Evolutionary conservation across 2,888 invertebrate species (phyloP).

Genomic region (Caenorhabditis japonica): DNA sequence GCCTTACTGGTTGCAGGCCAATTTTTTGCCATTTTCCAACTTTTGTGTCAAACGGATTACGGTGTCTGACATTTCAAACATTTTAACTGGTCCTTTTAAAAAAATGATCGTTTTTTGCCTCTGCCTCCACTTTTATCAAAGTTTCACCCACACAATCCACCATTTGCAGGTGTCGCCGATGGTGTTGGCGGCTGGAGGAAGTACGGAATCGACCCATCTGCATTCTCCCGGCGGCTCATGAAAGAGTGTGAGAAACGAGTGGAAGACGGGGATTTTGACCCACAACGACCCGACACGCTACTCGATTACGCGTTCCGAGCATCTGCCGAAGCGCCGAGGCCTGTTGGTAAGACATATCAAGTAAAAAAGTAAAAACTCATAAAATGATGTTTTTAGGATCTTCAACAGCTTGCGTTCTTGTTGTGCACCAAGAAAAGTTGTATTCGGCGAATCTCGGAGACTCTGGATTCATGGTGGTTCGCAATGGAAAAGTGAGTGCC

Average conservation of each 20-base stretch:
- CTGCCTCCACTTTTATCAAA: too few species aligned
- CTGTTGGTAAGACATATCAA: constrained; percentile 67
- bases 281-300: constrained; percentile 78
- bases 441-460: constrained; percentile 99
- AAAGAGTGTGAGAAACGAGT: constrained; percentile 80
- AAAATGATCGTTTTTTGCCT: too few species aligned
- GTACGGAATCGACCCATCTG: constrained; percentile 96
- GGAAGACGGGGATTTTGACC: constrained; percentile 85
- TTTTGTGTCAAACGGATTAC: too few species aligned
- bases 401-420: constrained; percentile 96
- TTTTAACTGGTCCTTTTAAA: too few species aligned
- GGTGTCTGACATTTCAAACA: too few species aligned
- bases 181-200: constrained; percentile 98
- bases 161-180: constrained; percentile 97
- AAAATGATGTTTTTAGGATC: constrained; percentile 80
- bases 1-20: too few species aligned
- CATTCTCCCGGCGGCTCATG: constrained; percentile 94
- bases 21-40: too few species aligned
- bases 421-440: constrained; percentile 90
- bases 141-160: too few species aligned
- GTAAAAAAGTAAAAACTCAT: not conserved
- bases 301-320: constrained; percentile 73
- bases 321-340: constrained; percentile 67
- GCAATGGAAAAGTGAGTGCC: constrained; percentile 82
- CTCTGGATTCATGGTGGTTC: constrained; percentile 94